Percentiles rank a stretch among this genome's conserved stretches.
These are phyloP conservation scores for Oceanodroma tethys DNA, from an alignment of 2,113 vertebrate genomes.

Conservation along the genomic window DNA sequence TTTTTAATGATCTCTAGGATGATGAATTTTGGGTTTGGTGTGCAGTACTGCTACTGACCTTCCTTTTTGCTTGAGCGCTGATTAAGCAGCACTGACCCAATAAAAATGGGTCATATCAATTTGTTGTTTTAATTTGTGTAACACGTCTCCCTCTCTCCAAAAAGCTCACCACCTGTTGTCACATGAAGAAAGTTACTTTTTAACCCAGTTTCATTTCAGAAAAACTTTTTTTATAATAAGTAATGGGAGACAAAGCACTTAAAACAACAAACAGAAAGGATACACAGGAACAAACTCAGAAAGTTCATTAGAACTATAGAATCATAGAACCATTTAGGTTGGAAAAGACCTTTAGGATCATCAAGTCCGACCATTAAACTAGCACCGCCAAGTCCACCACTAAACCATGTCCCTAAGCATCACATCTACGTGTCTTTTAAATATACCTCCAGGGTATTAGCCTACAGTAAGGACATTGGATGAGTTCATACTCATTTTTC, in stretches of 20 bases:
- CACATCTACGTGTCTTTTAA: too few species aligned
- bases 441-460: not conserved
- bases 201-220: not conserved
- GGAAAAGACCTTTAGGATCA: too few species aligned
- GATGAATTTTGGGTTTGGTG: not conserved
- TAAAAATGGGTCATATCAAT: conserved; percentile 32
- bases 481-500: not conserved
- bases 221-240: not conserved
- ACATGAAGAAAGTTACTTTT: conserved; percentile 17
- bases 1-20: not conserved
- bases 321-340: too few species aligned
- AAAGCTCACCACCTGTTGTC: not conserved
- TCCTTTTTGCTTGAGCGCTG: not conserved
- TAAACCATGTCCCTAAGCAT: too few species aligned
- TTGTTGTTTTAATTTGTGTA: conserved; percentile 34
- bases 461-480: not conserved
- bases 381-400: too few species aligned
- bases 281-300: not conserved
- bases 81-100: conserved; percentile 21
- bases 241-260: not conserved
- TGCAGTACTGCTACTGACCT: not conserved
- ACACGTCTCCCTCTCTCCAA: not conserved
- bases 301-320: not conserved
- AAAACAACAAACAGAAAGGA: not conserved
- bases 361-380: too few species aligned